Conservation (phyloP, 2,888 invertebrate species). For the Neuroscelio doddi region DNA sequence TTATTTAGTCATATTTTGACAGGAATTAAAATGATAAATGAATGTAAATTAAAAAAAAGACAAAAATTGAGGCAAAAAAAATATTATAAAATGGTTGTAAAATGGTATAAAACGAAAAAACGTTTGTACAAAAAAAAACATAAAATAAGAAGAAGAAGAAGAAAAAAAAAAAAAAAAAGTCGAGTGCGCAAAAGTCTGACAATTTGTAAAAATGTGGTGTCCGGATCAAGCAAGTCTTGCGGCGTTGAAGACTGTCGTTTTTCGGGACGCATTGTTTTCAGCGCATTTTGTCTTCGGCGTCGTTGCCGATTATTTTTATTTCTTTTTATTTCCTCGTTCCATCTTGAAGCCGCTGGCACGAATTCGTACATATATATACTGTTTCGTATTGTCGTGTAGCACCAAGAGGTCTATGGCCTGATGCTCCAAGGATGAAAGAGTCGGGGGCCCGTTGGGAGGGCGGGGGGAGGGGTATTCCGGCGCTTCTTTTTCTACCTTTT, state of each 20-base stretch:
- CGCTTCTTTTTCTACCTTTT: constrained; percentile 53
- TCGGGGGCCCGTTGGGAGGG: no score
- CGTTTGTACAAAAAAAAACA: no score
- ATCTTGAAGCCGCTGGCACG: constrained; percentile 50
- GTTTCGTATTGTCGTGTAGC: constrained; percentile 55
- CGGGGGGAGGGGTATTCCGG: constrained; percentile 50
- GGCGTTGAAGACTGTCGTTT: constrained; percentile 46
- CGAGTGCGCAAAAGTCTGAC: constrained; percentile 28
- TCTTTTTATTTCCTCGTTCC: constrained; percentile 38
- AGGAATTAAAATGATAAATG: no score
- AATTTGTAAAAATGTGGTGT: constrained; percentile 46
- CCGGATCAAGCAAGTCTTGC: constrained; percentile 28
- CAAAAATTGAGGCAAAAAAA: no score
- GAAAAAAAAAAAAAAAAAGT: no score
- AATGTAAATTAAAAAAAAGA: no score
- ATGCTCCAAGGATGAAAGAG: constrained; percentile 54
- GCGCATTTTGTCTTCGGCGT: constrained; percentile 18
- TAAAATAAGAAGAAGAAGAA: no score
- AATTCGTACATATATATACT: constrained; percentile 49
- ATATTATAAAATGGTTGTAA: no score
- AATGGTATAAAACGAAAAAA: no score
- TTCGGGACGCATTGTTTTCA: constrained; percentile 54
- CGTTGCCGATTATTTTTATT: constrained; percentile 4
- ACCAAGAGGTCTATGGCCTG: constrained; percentile 64
- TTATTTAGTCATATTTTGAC: no score